Percentiles rank a stretch among this genome's conserved stretches.
Evolutionary conservation across 2,113 vertebrate species (phyloP).

Genomic region (Saguinus imperator): DNA sequence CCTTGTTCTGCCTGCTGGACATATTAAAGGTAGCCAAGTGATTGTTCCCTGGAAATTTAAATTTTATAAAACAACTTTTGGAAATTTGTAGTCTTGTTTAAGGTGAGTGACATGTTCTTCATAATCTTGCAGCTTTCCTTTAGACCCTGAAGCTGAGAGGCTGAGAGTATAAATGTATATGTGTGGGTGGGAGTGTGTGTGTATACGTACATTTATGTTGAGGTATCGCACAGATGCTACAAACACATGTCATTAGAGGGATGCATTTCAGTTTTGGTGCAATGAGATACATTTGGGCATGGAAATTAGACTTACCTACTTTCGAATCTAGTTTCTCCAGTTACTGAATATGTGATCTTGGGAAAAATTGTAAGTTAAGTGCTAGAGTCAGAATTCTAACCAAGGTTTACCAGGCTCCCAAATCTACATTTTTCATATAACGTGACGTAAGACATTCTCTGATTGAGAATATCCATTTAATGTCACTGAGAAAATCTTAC

Average conservation of each 20-base stretch:
- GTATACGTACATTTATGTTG: background rate
- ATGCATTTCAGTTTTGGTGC: background rate
- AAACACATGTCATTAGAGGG: background rate
- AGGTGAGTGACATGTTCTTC: background rate
- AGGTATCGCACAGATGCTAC: background rate
- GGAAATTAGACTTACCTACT: background rate
- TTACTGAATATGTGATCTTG: background rate
- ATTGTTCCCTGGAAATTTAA: background rate
- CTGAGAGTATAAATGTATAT: background rate
- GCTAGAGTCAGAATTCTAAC: background rate
- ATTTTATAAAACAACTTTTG: background rate
- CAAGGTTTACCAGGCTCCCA: background rate
- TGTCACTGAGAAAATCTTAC: background rate
- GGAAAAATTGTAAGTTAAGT: background rate
- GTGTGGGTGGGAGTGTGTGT: background rate
- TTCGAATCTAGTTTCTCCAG: background rate
- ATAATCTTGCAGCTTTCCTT: background rate
- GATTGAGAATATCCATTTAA: background rate
- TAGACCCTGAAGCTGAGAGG: background rate
- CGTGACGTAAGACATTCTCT: background rate
- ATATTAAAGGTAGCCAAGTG: background rate
- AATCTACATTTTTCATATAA: background rate
- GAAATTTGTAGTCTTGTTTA: background rate
- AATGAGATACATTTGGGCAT: background rate
- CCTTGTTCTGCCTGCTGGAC: background rate